Evolutionary conservation across 2,888 invertebrate species (phyloP).

Genomic region (Lasioglossum zephyrum): DNA sequence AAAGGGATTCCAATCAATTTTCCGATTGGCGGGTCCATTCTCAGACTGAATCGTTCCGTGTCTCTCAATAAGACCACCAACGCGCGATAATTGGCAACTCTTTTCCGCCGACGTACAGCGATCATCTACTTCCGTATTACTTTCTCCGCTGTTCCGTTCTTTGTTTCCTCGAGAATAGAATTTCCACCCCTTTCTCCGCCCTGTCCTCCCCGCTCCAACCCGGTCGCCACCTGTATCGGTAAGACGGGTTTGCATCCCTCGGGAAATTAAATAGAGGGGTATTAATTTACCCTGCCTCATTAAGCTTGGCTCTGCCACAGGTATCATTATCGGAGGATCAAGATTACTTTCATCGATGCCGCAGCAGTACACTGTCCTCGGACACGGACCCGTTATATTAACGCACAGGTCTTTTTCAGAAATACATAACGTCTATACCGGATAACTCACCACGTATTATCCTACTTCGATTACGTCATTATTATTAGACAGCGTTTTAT

Average conservation of each 20-base stretch:
- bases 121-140: background rate
- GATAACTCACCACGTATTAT: too few species aligned
- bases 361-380: background rate
- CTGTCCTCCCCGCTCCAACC: too few species aligned
- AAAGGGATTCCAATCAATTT: constrained; percentile 3
- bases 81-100: background rate
- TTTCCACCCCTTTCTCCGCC: too few species aligned
- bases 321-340: constrained; percentile 20
- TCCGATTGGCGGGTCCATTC: background rate
- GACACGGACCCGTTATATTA: too few species aligned
- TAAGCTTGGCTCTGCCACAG: constrained; percentile 22
- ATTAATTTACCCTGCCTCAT: constrained; percentile 48
- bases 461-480: too few species aligned
- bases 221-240: background rate
- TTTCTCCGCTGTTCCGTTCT: background rate
- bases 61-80: background rate
- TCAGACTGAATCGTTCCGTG: background rate
- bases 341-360: constrained; percentile 3
- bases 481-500: too few species aligned
- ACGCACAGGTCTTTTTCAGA: too few species aligned
- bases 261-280: constrained; percentile 42
- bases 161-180: background rate
- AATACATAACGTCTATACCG: too few species aligned
- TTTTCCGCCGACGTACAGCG: background rate
- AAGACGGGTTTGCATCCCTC: constrained; percentile 27